These are phyloP conservation scores for Monochamus saltuarius DNA, from an alignment of 1,140 invertebrate species.

Conservation along the genomic window DNA sequence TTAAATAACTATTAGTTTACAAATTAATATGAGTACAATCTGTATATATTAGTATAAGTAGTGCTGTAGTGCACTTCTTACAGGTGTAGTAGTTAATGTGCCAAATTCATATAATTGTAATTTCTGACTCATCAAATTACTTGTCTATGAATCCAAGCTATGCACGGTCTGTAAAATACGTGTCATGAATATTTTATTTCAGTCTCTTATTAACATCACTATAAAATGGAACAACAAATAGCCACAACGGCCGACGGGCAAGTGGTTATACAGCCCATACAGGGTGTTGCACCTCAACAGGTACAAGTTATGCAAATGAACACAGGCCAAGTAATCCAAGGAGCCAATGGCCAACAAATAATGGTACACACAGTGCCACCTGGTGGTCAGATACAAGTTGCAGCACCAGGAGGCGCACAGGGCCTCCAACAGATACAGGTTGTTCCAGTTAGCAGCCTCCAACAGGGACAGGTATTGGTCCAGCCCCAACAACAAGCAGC, in stretches of 20 bases:
- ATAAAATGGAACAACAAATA: slow-evolving; percentile 48
- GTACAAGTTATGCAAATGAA: slow-evolving; percentile 50
- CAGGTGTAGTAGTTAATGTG: too few species aligned
- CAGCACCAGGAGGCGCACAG: slow-evolving; percentile 56
- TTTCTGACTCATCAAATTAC: too few species aligned
- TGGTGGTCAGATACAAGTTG: slow-evolving; percentile 59
- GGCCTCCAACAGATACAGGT: slow-evolving; percentile 64
- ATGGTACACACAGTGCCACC: slow-evolving; percentile 52
- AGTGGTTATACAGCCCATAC: slow-evolving; percentile 50
- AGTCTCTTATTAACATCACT: too few species aligned
- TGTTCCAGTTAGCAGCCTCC: slow-evolving; percentile 61
- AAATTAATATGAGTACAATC: too few species aligned
- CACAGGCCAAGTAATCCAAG: slow-evolving; percentile 51
- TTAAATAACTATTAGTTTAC: too few species aligned
- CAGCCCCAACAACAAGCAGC: slow-evolving; percentile 68
- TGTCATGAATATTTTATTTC: too few species aligned
- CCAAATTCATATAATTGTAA: too few species aligned
- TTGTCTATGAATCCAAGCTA: too few species aligned
- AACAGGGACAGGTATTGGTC: slow-evolving; percentile 60
- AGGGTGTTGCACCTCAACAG: slow-evolving; percentile 45
- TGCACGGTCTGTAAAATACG: too few species aligned
- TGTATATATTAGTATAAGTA: too few species aligned
- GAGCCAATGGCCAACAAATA: slow-evolving; percentile 52
- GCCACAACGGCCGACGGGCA: slow-evolving; percentile 48
- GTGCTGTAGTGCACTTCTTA: too few species aligned